These are phyloP conservation scores for Meriones psammophilus DNA, from an alignment of 2,797 vertebrate species.

Conservation along the genomic window DNA sequence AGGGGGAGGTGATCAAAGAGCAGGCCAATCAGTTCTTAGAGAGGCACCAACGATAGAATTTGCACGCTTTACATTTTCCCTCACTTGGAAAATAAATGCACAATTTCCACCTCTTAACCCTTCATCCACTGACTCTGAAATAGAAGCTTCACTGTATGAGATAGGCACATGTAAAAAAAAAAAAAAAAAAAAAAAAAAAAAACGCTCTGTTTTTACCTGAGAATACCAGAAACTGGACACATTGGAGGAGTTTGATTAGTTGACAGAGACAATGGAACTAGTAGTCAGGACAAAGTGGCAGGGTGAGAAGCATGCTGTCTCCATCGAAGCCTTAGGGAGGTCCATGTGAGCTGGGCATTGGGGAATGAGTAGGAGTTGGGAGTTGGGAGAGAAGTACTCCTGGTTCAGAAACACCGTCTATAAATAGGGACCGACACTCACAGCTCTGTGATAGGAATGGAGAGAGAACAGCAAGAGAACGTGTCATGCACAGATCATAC, in stretches of 20 bases:
- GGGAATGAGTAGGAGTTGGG: slow-evolving; percentile 32
- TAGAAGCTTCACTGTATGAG: neutral
- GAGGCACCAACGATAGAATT: neutral
- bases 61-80: neutral
- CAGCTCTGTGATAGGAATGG: neutral
- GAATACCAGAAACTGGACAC: neutral
- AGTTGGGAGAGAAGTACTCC: neutral
- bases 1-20: too few relatives aligned
- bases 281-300: neutral
- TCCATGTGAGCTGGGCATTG: neutral
- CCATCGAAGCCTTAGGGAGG: neutral
- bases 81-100: neutral
- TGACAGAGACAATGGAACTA: neutral
- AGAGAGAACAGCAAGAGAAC: neutral
- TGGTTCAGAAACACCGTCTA: neutral
- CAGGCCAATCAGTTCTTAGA: neutral
- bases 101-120: neutral
- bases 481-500: neutral
- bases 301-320: neutral
- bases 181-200: neutral
- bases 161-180: neutral
- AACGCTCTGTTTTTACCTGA: neutral
- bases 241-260: neutral
- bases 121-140: neutral
- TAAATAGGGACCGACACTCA: neutral